phyloP scores from a whole-genome alignment of 2,113 vertebrate species.

The Irena cyanogastra region DNA sequence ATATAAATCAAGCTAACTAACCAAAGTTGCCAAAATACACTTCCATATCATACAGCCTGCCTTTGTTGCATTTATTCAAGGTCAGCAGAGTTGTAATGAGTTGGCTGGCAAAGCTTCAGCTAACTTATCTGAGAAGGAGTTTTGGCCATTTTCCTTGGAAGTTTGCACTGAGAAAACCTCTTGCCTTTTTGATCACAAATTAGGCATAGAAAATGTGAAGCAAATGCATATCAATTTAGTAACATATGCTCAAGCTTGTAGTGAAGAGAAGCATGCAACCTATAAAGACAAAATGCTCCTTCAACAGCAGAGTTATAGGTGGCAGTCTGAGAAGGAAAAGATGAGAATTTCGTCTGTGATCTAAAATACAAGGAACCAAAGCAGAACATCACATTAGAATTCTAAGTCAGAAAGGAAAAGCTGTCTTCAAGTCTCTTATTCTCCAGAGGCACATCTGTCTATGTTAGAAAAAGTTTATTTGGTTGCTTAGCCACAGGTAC shows the following conservation, averaged over 20 bases:
- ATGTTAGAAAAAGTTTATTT: not conserved
- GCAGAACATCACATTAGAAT: not conserved
- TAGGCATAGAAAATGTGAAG: not conserved
- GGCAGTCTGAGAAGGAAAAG: not conserved
- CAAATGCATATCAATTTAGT: not conserved
- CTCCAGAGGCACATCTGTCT: not conserved
- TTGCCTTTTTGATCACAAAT: not conserved
- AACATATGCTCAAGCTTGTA: not conserved
- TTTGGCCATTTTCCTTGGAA: not conserved
- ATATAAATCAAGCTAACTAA: constrained; percentile 22
- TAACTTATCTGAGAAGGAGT: not conserved
- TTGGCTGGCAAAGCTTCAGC: not conserved
- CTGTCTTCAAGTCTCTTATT: not conserved
- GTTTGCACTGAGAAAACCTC: not conserved
- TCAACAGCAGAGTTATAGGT: not conserved
- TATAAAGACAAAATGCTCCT: not conserved
- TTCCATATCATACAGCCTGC: not conserved
- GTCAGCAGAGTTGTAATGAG: not conserved
- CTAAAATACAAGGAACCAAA: not conserved
- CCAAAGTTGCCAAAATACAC: not conserved
- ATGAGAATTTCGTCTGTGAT: not conserved
- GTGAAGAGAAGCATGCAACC: not conserved
- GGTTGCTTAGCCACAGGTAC: not conserved
- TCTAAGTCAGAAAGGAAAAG: not conserved
- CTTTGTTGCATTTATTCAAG: not conserved